A percentile compares a stretch with the other conserved stretches of the same genome.
Conservation (phyloP, 2,888 invertebrate species). For the Nephrocerus scutellatus region DNA sequence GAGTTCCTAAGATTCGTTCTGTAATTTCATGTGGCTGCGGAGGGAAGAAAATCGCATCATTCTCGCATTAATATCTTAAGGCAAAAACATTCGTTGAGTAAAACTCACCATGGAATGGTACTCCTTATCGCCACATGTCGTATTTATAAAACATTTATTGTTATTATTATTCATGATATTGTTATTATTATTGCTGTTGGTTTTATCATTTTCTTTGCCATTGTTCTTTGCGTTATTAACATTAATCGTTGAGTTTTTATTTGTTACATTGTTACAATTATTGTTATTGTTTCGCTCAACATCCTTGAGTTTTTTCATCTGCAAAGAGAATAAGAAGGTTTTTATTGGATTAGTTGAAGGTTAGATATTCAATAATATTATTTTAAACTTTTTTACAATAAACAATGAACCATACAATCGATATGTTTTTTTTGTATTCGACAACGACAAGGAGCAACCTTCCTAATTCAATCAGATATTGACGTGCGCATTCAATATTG, state of each 20-base stretch:
- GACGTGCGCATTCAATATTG: too few relatives aligned
- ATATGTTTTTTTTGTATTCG: too few relatives aligned
- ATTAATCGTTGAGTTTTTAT: conserved; percentile 18
- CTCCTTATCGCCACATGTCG: conserved; percentile 29
- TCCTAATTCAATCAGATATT: too few relatives aligned
- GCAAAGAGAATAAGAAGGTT: conserved; percentile 32
- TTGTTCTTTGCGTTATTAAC: conserved; percentile 23
- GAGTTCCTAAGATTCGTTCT: conserved; percentile 29
- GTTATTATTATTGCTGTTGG: conserved; percentile 28
- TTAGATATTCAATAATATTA: too few relatives aligned
- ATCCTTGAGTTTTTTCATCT: conserved; percentile 54
- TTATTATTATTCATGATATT: conserved; percentile 31
- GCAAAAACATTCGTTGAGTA: too few relatives aligned
- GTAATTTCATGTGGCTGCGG: conserved; percentile 31
- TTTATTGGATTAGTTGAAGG: too few relatives aligned
- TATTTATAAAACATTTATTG: conserved; percentile 26
- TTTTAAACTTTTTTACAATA: too few relatives aligned
- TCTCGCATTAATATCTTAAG: too few relatives aligned
- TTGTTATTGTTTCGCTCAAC: conserved; percentile 47
- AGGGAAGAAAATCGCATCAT: conserved; percentile 10
- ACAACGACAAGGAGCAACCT: too few relatives aligned
- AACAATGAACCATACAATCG: too few relatives aligned
- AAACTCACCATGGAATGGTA: conserved; percentile 27
- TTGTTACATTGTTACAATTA: conserved; percentile 9
- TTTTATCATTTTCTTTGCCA: conserved; percentile 23